Base-by-base conservation (phyloP, 2,888 invertebrate species). In the Caenorhabditis sp. region DNA sequence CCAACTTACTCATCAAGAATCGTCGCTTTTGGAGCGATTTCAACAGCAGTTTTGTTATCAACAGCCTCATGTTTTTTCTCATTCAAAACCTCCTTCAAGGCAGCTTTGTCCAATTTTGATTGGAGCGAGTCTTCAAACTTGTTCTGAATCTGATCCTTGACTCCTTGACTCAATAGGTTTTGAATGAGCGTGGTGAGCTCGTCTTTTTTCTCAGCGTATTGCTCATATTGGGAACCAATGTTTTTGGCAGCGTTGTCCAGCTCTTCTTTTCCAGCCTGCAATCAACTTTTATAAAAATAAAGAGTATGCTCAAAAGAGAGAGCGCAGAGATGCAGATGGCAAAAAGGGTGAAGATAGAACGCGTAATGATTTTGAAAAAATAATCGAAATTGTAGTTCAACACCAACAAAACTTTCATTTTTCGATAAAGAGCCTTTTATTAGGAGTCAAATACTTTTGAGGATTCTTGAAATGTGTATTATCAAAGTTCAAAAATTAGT, bases 1-100 rank as follows among this genome's bases (percentile, higher is more conserved):
- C 12, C 43, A 0, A 58, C 76, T 62, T 14, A 79, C 79, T 79
- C 76, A 37, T 79, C 79, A 19, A 79, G 59, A n/a, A 79, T 60
- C 0, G 79, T 77, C 1, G 79, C 69, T 43, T 74, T 78, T 23
- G 60, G 70, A 2, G 69, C 68, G 24, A 65, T 69, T 5, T 66
- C 58, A 14, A 66, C 73, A 36, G 65, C 58, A 59, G 63, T 57
- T 24, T 17, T 8, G 12, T 23, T n/a, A 17, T 21, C 5, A 31
- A 27, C 43, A n/a, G 49, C 24, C 50, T 27, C 66, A 12, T 27
- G 31, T 36, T 66, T 66, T 17, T 65, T 61, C 57, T 76, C 71
- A 5, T 72, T 65, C 49, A 76, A 26, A 1, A 76, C 70, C 58
- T 76, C 66, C 43, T 71, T 64, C 19, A 76, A 49, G 6, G 73